Evolutionary conservation across 1,140 invertebrate genomes (phyloP).

Genomic region (Drosophila orosa): DNA sequence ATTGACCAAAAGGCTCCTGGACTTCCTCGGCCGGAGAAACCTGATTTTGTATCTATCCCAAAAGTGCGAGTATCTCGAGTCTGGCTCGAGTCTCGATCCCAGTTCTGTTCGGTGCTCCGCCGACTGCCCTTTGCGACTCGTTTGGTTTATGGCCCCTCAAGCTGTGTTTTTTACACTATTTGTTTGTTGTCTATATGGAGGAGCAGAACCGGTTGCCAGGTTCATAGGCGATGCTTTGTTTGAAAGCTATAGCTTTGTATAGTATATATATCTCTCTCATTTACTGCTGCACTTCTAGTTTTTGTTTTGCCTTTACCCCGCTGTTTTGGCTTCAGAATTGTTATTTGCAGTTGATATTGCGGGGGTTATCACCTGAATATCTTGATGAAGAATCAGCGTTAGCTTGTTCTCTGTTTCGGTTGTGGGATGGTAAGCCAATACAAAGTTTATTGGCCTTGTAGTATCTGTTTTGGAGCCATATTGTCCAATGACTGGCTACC

Average conservation of each 20-base stretch:
- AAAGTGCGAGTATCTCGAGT: constrained; percentile 55
- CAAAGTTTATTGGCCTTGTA: constrained; percentile 64
- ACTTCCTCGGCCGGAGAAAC: constrained; percentile 46
- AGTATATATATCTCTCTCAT: constrained; percentile 29
- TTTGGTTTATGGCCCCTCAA: constrained; percentile 73
- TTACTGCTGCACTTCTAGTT: constrained; percentile 48
- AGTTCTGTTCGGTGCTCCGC: constrained; percentile 18
- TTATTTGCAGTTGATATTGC: constrained; percentile 35
- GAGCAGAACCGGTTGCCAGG: constrained; percentile 55
- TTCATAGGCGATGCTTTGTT: constrained; percentile 59
- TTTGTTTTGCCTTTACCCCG: constrained; percentile 18
- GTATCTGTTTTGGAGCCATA: not conserved
- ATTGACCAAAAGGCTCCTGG: constrained; percentile 60
- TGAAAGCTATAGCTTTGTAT: constrained; percentile 43
- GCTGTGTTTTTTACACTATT: constrained; percentile 59
- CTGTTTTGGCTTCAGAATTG: constrained; percentile 19
- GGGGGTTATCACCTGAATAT: constrained; percentile 42
- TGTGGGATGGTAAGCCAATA: constrained; percentile 36
- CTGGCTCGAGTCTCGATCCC: constrained; percentile 29
- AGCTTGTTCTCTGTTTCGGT: constrained; percentile 63
- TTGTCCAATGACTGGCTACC: not conserved
- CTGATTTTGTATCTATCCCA: constrained; percentile 60
- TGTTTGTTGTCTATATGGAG: constrained; percentile 66
- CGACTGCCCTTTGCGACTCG: constrained; percentile 54
- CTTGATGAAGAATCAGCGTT: constrained; percentile 34